Evolutionary conservation across 2,888 invertebrate genomes (phyloP).

Genomic region (Panzeria rudis): DNA sequence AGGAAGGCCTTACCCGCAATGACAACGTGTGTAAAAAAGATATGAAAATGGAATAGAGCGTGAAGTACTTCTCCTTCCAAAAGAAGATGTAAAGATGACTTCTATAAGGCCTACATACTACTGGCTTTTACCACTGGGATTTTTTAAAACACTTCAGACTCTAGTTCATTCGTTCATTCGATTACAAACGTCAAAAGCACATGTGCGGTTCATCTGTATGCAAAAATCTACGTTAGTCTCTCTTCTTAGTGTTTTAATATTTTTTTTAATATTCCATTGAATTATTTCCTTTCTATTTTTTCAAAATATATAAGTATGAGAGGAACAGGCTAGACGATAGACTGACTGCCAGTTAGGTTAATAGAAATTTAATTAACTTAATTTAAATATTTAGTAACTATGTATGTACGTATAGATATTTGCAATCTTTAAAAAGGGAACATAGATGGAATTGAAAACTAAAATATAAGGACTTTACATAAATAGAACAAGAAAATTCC

Average conservation of each 20-base stretch:
- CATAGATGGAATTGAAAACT: background rate
- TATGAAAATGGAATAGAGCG: too few relatives aligned
- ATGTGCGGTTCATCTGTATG: constrained; percentile 28
- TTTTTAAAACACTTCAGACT: constrained; percentile 52
- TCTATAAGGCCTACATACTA: too few relatives aligned
- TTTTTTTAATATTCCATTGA: background rate
- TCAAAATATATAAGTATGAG: too few relatives aligned
- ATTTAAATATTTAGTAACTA: constrained; percentile 15
- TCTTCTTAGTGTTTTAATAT: constrained; percentile 9
- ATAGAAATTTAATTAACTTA: constrained; percentile 52
- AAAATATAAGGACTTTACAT: background rate
- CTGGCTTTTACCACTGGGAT: too few relatives aligned
- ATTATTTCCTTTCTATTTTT: background rate
- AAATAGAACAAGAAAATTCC: background rate
- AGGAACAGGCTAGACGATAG: constrained; percentile 39
- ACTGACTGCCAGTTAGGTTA: constrained; percentile 27
- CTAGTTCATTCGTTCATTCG: constrained; percentile 36
- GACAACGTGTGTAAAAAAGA: too few relatives aligned
- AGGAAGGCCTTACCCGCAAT: too few relatives aligned
- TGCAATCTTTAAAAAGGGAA: background rate
- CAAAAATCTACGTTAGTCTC: constrained; percentile 15
- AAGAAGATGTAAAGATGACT: too few relatives aligned
- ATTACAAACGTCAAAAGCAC: constrained; percentile 56
- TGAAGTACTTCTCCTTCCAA: too few relatives aligned
- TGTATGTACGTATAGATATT: too few relatives aligned